phyloP scores from a whole-genome alignment of 2,797 vertebrate genomes.

The Sebastes iracundus region DNA sequence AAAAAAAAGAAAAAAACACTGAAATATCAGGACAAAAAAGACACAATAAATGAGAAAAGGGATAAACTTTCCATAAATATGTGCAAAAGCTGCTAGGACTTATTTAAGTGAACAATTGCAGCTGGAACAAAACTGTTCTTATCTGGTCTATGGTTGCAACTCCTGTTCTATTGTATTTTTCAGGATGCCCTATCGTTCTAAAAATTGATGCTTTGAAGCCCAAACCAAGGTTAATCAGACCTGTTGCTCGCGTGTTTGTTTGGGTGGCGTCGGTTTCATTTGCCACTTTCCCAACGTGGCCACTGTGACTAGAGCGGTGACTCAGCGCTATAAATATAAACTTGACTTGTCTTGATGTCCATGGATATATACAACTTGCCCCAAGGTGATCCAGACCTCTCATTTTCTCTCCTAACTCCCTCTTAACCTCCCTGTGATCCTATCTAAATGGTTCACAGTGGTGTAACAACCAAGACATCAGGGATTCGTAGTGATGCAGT shows the following conservation, averaged over 20 bases:
- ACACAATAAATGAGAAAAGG: too few relatives aligned
- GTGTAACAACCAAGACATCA: constrained; percentile 33
- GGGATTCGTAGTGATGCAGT: constrained; percentile 26
- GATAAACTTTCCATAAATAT: too few relatives aligned
- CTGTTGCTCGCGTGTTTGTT: constrained; percentile 6
- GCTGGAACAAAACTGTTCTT: too few relatives aligned
- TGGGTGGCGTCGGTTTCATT: background rate
- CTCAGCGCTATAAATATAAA: constrained; percentile 13
- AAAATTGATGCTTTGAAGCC: background rate
- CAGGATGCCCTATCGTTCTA: background rate
- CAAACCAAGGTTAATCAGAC: background rate
- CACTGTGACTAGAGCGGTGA: background rate
- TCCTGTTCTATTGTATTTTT: background rate
- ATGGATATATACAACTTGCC: constrained; percentile 13
- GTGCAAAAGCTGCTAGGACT: too few relatives aligned
- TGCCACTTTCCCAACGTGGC: background rate
- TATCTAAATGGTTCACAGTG: constrained; percentile 27
- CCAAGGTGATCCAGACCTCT: constrained; percentile 34
- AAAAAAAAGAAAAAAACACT: too few relatives aligned
- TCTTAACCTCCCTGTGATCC: constrained; percentile 48
- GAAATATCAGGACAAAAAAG: too few relatives aligned
- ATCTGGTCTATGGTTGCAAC: background rate
- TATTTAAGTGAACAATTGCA: too few relatives aligned
- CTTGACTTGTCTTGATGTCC: constrained; percentile 5
- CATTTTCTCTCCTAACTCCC: constrained; percentile 26